Conservation (phyloP, 2,797 vertebrate species). For the Sebastes miniatus region DNA sequence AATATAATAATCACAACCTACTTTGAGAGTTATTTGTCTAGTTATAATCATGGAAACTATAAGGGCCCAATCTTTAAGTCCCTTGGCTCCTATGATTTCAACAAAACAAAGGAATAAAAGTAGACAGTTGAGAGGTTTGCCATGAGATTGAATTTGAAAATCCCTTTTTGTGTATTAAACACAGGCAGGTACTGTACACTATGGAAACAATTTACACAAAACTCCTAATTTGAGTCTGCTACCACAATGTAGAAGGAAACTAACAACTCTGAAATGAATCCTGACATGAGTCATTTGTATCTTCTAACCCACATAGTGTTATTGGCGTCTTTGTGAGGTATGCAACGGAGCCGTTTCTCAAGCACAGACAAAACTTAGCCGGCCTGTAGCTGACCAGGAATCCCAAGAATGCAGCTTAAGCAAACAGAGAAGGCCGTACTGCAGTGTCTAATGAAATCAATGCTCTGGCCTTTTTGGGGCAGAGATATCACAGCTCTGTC, state of each 20-base stretch:
- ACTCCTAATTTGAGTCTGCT: not conserved
- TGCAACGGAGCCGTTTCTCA: slow-evolving; percentile 54
- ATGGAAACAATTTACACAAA: not conserved
- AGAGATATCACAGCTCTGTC: slow-evolving; percentile 36
- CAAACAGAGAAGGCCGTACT: slow-evolving; percentile 80
- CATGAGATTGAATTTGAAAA: not conserved
- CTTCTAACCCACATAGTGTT: not conserved
- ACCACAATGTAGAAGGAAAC: not conserved
- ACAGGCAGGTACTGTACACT: not conserved
- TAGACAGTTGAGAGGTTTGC: not conserved
- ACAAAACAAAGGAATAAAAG: not conserved
- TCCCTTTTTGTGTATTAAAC: not conserved
- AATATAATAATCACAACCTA: too few relatives aligned
- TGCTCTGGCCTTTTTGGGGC: slow-evolving; percentile 54
- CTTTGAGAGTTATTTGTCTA: too few relatives aligned
- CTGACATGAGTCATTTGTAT: not conserved
- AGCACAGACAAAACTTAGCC: slow-evolving; percentile 70
- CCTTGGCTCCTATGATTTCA: too few relatives aligned
- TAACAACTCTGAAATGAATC: not conserved
- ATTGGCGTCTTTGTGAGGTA: slow-evolving; percentile 23
- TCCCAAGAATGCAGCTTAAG: slow-evolving; percentile 82
- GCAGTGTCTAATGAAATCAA: slow-evolving; percentile 78
- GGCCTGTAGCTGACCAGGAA: slow-evolving; percentile 73
- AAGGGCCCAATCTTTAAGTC: too few relatives aligned
- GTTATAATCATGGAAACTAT: too few relatives aligned